Percentiles rank a stretch among this genome's conserved stretches.
Conservation (phyloP, 2,113 vertebrate species). For the Anolis sagrei region DNA sequence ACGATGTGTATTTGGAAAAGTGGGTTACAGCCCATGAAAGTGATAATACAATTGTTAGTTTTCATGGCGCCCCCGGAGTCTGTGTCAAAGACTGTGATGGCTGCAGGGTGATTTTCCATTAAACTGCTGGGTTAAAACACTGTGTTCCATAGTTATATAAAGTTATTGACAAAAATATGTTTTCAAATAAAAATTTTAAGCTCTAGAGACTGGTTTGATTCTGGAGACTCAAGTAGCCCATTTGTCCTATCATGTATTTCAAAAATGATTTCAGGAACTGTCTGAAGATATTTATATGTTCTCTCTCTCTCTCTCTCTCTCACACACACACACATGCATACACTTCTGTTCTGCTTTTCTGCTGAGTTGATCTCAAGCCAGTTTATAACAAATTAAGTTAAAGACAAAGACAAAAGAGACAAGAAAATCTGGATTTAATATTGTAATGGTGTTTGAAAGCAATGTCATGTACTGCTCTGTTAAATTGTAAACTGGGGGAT, state of each 20-base stretch:
- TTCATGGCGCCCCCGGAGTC: background rate
- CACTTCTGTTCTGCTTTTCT: too few relatives aligned
- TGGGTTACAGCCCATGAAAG: background rate
- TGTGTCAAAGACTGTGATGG: background rate
- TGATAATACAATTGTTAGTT: background rate
- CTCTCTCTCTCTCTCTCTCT: too few relatives aligned
- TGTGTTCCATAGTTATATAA: background rate
- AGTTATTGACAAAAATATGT: background rate
- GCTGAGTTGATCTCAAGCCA: too few relatives aligned
- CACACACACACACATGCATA: too few relatives aligned
- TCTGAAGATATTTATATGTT: too few relatives aligned
- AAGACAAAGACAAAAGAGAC: too few relatives aligned
- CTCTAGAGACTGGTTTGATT: too few relatives aligned
- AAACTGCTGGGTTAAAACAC: background rate
- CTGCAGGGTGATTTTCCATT: background rate
- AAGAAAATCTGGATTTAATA: background rate
- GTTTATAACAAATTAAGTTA: too few relatives aligned
- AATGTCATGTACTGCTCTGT: background rate
- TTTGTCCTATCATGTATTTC: background rate
- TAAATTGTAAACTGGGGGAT: too few relatives aligned
- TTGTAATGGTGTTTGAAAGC: background rate
- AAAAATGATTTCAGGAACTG: too few relatives aligned
- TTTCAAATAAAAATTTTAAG: background rate
- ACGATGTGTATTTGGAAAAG: background rate
- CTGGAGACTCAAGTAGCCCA: background rate